Percentiles rank a stretch among this genome's conserved stretches.
Conservation (phyloP, 2,113 vertebrate genomes). For the Callopanchax toddi region DNA sequence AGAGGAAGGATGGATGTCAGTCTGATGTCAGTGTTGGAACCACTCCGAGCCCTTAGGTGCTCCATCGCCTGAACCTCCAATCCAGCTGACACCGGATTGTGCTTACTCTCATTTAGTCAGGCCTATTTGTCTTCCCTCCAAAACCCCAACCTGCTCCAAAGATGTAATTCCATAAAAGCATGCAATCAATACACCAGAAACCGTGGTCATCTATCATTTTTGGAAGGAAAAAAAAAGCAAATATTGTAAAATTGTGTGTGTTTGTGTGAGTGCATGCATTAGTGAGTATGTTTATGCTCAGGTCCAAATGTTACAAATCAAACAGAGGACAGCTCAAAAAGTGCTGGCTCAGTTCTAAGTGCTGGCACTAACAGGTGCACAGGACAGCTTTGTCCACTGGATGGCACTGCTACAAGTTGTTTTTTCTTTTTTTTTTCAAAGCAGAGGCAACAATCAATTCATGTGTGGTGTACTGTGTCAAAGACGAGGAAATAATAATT, state of each 20-base stretch:
- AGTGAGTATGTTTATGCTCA: slow-evolving; percentile 15
- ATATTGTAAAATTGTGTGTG: slow-evolving; percentile 46
- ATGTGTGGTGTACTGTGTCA: slow-evolving; percentile 67
- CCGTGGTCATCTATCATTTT: slow-evolving; percentile 81
- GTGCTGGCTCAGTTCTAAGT: slow-evolving; percentile 20
- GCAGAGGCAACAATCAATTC: slow-evolving; percentile 60
- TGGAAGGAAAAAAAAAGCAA: slow-evolving; percentile 56
- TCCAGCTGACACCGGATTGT: slow-evolving; percentile 65
- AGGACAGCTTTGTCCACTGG: slow-evolving; percentile 57
- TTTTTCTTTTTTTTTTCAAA: slow-evolving; percentile 14
- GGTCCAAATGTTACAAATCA: slow-evolving; percentile 38
- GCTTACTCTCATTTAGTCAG: slow-evolving; percentile 77
- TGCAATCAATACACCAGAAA: slow-evolving; percentile 81
- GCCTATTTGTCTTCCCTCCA: slow-evolving; percentile 79
- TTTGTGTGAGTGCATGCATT: slow-evolving; percentile 27
- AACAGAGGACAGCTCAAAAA: slow-evolving; percentile 24
- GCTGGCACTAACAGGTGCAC: slow-evolving; percentile 32
- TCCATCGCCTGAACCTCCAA: slow-evolving; percentile 58
- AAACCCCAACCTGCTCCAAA: slow-evolving; percentile 73
- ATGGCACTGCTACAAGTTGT: slow-evolving; percentile 66
- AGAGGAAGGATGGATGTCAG: slow-evolving; percentile 62
- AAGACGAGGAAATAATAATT: slow-evolving; percentile 74
- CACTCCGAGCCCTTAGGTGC: slow-evolving; percentile 56
- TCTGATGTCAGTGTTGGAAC: slow-evolving; percentile 50
- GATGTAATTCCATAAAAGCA: slow-evolving; percentile 86